Percentiles rank a stretch among this genome's conserved stretches.
phyloP scores from a whole-genome alignment of 2,113 vertebrate genomes.

The Chionomys nivalis region DNA sequence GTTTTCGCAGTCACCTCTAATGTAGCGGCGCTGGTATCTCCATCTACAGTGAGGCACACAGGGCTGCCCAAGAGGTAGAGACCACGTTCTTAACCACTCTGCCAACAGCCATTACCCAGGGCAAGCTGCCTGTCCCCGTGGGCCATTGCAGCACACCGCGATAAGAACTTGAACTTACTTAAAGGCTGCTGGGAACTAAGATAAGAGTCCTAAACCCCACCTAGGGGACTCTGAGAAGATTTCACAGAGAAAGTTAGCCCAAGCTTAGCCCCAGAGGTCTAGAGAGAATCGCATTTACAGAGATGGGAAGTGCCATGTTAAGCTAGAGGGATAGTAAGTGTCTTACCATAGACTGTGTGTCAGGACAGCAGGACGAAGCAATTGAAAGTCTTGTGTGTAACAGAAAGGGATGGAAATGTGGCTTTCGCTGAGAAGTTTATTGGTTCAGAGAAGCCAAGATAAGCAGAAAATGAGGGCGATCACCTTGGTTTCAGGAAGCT shows the following conservation, averaged over 20 bases:
- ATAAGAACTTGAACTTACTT: background rate
- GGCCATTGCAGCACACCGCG: background rate
- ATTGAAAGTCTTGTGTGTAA: background rate
- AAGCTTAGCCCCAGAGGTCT: background rate
- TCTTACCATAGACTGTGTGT: constrained; percentile 5
- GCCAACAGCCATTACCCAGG: background rate
- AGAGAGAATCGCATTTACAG: background rate
- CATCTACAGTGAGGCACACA: background rate
- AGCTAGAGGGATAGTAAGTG: background rate
- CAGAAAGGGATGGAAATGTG: background rate
- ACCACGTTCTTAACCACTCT: background rate
- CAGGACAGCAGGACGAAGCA: background rate
- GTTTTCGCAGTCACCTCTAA: background rate
- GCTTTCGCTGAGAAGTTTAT: constrained; percentile 22
- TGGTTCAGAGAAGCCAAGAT: background rate
- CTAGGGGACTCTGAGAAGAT: background rate
- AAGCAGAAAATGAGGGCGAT: background rate
- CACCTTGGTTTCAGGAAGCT: background rate
- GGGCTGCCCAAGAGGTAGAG: background rate
- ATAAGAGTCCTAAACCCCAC: background rate
- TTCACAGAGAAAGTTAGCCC: background rate
- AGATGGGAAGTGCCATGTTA: background rate
- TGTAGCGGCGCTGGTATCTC: background rate
- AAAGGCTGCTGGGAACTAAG: background rate
- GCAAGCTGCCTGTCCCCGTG: background rate